Conservation (phyloP, 2,113 vertebrate species). For the Oryzias melastigma region DNA sequence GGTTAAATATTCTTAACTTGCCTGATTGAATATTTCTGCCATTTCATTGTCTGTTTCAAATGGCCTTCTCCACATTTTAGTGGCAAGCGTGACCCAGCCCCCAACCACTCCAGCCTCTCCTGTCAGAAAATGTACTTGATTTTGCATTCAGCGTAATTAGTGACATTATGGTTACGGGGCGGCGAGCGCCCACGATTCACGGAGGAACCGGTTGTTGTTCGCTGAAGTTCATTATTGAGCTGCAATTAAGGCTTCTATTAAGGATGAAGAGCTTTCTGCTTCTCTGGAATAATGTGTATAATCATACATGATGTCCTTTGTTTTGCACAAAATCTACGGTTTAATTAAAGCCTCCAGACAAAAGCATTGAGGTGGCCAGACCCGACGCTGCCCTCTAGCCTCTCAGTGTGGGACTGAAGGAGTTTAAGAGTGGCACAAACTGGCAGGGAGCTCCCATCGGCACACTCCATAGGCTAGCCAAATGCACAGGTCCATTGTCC, state of each 20-base stretch:
- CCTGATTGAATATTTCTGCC: background rate
- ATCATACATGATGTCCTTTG: conserved; percentile 39
- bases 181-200: conserved; percentile 84
- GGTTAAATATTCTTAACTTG: background rate
- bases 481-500: conserved; percentile 48
- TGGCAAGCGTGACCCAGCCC: conserved; percentile 27
- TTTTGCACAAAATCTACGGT: conserved; percentile 30
- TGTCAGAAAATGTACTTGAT: conserved; percentile 86
- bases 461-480: conserved; percentile 25
- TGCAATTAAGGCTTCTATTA: conserved; percentile 50
- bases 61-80: conserved; percentile 30
- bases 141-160: conserved; percentile 90
- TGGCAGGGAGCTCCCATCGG: conserved; percentile 36
- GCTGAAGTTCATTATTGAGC: conserved; percentile 53
- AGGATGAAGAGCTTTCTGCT: conserved; percentile 27
- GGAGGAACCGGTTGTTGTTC: conserved; percentile 82
- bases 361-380: conserved; percentile 19
- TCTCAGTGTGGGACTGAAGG: conserved; percentile 25
- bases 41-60: background rate
- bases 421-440: conserved; percentile 29
- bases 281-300: conserved; percentile 34
- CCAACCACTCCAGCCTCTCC: conserved; percentile 35
- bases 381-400: conserved; percentile 43
- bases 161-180: conserved; percentile 85
- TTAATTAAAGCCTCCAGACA: conserved; percentile 22